Base-by-base conservation (phyloP, 53 echinoderm and acorn worm species). In the Mesocentrotus franciscanus region DNA sequence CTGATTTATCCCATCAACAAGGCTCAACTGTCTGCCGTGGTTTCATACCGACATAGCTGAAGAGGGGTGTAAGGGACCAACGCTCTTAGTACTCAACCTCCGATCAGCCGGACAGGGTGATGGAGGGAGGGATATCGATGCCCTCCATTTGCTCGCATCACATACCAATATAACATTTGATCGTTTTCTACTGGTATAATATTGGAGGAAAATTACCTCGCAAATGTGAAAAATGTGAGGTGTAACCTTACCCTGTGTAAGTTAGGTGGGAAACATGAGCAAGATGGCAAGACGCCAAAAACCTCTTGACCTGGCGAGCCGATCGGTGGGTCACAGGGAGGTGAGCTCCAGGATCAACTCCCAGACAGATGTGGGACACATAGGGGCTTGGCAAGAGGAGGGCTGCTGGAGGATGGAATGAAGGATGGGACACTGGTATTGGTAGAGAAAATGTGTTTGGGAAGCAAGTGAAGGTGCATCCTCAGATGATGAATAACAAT, bases 171-270 rank as follows among this genome's bases (percentile, higher is more conserved):
- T 3, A 91, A 91, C 91, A 91, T 91, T 91, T 91, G 91, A 91
- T 91, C 91, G 39, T 66, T 91, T 91, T 66, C 22, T 66, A 62
- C 91, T 91, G 91, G 61, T 91, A 66, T 62, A 74, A 92, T 56
- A 92, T 72, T 92, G 71, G 75, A 92, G 92, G 74, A 92, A 92
- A 92, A 92, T 92, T 92, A 92, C 92, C 92, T 56, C 34, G 26
- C 92, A 71, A 74, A 92, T 92, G 92, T 92, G 92, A 92, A 92
- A 92, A 92, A 92, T 92, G 92, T 92, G 71, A 92, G 92, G 92
- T 92, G 92, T 72, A 92, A 92, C 71, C 39, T 39, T 26, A 92
- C 68, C 92, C 92, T 64, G 75, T 92, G 92, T 92, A 72, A 92
- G 92, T 74, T 92, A 74, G 92, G 71, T 92, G 92, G 92, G 92